Percentiles rank a stretch among this genome's conserved stretches.
phyloP scores from a whole-genome alignment of 2,888 invertebrate genomes.

The Cephus spinipes region DNA sequence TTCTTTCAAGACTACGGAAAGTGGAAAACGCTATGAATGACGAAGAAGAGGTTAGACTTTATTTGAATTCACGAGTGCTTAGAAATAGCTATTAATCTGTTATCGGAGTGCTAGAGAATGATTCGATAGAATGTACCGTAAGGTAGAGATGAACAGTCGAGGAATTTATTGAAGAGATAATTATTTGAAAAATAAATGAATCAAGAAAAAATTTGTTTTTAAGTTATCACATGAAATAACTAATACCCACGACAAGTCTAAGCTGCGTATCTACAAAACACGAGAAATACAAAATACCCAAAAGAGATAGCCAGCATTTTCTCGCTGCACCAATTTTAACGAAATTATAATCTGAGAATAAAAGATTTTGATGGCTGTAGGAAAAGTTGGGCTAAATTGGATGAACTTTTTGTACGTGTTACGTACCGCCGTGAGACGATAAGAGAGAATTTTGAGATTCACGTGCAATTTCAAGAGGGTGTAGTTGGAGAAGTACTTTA shows the following conservation, averaged over 20 bases:
- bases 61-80: not conserved
- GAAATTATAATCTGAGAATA: not conserved
- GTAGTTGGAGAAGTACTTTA: constrained; percentile 28
- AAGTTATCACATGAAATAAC: too few species aligned
- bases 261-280: not conserved
- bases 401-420: constrained; percentile 49
- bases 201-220: too few species aligned
- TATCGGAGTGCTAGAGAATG: not conserved
- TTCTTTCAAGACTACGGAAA: not conserved
- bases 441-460: constrained; percentile 5
- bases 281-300: not conserved
- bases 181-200: too few species aligned
- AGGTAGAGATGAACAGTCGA: not conserved
- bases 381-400: constrained; percentile 16
- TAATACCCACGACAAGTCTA: too few species aligned
- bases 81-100: too few species aligned
- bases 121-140: not conserved
- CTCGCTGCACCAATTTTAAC: not conserved
- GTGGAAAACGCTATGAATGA: not conserved
- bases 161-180: not conserved
- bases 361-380: not conserved
- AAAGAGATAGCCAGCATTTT: not conserved
- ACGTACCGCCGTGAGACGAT: constrained; percentile 15
- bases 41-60: not conserved
- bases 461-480: constrained; percentile 11